Percentiles rank a stretch among this genome's conserved stretches.
phyloP scores from a whole-genome alignment of 2,888 invertebrate species.

The Entomobrya proxima region DNA sequence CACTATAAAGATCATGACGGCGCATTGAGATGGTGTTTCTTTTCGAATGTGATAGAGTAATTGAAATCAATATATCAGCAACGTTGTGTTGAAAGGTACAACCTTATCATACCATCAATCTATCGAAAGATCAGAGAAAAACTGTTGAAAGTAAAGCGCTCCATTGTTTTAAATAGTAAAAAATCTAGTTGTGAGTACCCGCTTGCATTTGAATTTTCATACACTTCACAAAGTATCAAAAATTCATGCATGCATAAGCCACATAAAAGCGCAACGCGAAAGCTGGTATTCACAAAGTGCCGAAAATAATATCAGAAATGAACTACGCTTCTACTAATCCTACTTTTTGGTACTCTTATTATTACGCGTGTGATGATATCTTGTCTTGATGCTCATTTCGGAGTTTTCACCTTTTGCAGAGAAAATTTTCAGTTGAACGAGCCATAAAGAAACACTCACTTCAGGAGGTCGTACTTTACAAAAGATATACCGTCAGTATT shows the following conservation, averaged over 20 bases:
- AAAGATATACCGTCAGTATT: not conserved
- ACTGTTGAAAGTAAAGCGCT: conserved; percentile 37
- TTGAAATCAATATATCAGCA: conserved; percentile 63
- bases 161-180: not conserved
- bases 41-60: conserved; percentile 59
- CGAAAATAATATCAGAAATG: too few species aligned
- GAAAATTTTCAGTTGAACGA: not conserved
- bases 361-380: not conserved
- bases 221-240: too few species aligned
- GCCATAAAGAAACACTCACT: not conserved
- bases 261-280: too few species aligned
- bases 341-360: too few species aligned
- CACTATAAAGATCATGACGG: not conserved
- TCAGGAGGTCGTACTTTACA: not conserved
- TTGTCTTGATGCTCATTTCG: not conserved
- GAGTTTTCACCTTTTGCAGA: not conserved
- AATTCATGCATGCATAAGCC: too few species aligned
- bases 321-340: too few species aligned
- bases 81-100: conserved; percentile 55
- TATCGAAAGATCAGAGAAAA: conserved; percentile 3
- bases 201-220: too few species aligned
- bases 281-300: too few species aligned
- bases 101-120: conserved; percentile 15
- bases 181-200: too few species aligned
- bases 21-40: conserved; percentile 50